Evolutionary conservation across 2,113 vertebrate genomes (phyloP).

Genomic region (Epinephelus moara): DNA sequence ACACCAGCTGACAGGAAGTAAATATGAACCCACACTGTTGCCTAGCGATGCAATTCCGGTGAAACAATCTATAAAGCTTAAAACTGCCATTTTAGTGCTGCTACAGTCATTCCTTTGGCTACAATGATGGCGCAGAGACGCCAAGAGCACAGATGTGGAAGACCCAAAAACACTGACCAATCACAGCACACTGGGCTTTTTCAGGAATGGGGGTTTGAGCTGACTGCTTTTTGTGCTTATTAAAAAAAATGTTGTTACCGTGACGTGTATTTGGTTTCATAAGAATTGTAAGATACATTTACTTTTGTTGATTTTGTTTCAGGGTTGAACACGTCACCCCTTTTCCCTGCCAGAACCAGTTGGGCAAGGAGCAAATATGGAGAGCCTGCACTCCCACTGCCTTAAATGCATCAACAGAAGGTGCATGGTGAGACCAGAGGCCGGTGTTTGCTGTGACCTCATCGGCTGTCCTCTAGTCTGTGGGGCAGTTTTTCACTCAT

Average conservation of each 20-base stretch:
- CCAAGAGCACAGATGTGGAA: no score
- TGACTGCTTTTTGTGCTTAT: neutral
- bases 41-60: no score
- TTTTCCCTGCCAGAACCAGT: neutral
- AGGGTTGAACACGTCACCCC: slow-evolving; percentile 42
- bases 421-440: slow-evolving; percentile 94
- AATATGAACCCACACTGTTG: no score
- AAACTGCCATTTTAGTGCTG: no score
- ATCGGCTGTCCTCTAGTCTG: slow-evolving; percentile 95
- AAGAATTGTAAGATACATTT: neutral
- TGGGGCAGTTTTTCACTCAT: slow-evolving; percentile 96
- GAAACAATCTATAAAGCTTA: no score
- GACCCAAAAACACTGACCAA: no score
- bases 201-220: neutral
- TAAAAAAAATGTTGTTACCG: neutral
- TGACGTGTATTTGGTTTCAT: no score
- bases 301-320: slow-evolving; percentile 18
- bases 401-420: slow-evolving; percentile 95
- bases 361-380: slow-evolving; percentile 82
- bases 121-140: no score
- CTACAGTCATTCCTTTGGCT: no score
- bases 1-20: no score
- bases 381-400: slow-evolving; percentile 93
- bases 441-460: slow-evolving; percentile 92
- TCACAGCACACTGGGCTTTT: no score